Base-by-base conservation (phyloP, 2,113 vertebrate species). In the Gadus macrocephalus region DNA sequence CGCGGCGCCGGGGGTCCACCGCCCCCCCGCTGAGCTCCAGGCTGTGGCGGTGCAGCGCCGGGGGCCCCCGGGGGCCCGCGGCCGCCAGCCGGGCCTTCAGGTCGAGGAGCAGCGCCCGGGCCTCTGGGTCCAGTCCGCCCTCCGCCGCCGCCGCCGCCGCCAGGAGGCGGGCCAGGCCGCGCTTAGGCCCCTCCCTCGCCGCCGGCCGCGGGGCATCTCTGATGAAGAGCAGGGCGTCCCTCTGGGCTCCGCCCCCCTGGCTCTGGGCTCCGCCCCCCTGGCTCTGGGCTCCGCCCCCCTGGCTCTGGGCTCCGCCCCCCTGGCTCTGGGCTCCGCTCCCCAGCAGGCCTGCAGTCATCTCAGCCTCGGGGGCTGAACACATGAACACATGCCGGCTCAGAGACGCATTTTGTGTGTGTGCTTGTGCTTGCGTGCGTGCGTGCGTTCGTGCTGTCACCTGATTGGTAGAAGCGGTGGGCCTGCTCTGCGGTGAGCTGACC, bases 271-370 rank as follows among this genome's bases (percentile, higher is more conserved):
- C 3, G 64, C 8, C 1, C 55, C 59, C 0, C 31, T 35, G 31
- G 31, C 31, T 7, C 31, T 35, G 31, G 31, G 31, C 31, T 7
- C 31, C 31, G 31, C 5, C 31, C 31, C 31, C 31, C 31, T 31
- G 31, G 31, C 31, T 6, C 31, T 31, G 31, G 31, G 6, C 2
- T 82, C 62, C 3, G 64, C 8, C 1, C 55, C n/a, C n/a, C n/a
- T 31, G 31, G 31, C 59, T 0, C 28, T 31, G 28, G 28, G 28
- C 28, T 4, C 28, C 28, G 28, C 71, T 64, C 22, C 7, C 62
- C 79, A 65, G 90, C 62, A 95, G 76, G 5, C 93, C 93, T 0
- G 19, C 60, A 35, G 93, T 88, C 0, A 94, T 86, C 78, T 96
- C 93, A 77, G 77, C 81, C 62, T 93, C 92, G 0, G 82, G 86